Evolutionary conservation across 2,113 vertebrate genomes (phyloP).

Genomic region (Oreochromis aureus): DNA sequence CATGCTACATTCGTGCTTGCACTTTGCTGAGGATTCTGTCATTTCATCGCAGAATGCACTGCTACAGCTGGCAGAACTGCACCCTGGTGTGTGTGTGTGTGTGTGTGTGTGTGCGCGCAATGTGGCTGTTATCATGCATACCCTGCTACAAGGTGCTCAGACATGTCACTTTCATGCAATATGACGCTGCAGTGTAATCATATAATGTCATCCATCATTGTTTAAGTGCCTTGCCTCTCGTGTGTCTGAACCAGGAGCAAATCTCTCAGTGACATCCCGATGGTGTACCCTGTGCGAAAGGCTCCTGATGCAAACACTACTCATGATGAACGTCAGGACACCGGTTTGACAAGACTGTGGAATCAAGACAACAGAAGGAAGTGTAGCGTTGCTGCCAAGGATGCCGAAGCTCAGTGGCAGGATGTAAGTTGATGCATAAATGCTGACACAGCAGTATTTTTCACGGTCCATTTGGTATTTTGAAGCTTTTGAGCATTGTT

Average conservation of each 20-base stretch:
- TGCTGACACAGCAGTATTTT: not conserved
- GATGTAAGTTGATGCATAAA: slow-evolving; percentile 72
- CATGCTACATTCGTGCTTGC: not conserved
- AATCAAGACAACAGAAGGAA: slow-evolving; percentile 74
- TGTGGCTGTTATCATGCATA: not conserved
- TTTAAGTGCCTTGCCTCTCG: not conserved
- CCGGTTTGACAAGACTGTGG: not conserved
- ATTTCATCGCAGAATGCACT: slow-evolving; percentile 25
- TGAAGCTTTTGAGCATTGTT: not conserved
- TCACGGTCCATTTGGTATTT: not conserved
- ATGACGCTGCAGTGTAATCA: not conserved
- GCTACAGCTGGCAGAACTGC: not conserved
- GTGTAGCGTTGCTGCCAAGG: slow-evolving; percentile 73
- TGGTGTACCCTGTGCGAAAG: slow-evolving; percentile 65
- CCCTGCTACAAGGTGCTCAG: not conserved
- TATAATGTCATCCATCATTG: not conserved
- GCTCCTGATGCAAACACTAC: not conserved
- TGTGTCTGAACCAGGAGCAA: slow-evolving; percentile 81
- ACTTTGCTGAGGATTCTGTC: slow-evolving; percentile 24
- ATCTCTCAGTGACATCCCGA: slow-evolving; percentile 85
- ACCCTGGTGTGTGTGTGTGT: not conserved
- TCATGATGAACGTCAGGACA: not conserved
- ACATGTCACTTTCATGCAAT: not conserved
- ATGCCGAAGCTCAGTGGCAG: slow-evolving; percentile 89
- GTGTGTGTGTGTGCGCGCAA: rapidly evolving